Evolutionary conservation across 2,888 invertebrate genomes (phyloP).

Genomic region (Eupithecia centaureata): DNA sequence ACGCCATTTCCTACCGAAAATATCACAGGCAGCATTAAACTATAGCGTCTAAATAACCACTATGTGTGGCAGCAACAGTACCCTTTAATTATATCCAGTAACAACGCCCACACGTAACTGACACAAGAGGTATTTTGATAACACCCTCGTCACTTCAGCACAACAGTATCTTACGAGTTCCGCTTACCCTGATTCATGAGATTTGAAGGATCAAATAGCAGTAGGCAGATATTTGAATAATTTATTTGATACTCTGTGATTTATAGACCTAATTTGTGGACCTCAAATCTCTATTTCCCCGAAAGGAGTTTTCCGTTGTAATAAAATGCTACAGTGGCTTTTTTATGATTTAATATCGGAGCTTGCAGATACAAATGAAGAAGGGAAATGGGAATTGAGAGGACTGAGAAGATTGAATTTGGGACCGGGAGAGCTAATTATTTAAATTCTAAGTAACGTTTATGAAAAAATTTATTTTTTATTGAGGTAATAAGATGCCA

Average conservation of each 20-base stretch:
- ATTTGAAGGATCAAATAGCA: conserved; percentile 35
- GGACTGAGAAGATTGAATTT: not conserved
- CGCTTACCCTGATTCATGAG: conserved; percentile 27
- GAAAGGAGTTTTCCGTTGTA: conserved; percentile 28
- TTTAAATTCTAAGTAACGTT: not conserved
- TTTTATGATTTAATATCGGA: conserved; percentile 29
- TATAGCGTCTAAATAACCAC: not conserved
- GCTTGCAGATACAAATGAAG: conserved; percentile 13
- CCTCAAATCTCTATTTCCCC: conserved; percentile 34
- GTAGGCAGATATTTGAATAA: conserved; percentile 41
- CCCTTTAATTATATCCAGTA: conserved; percentile 13
- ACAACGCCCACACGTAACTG: conserved; percentile 19
- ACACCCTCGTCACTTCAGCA: conserved; percentile 26
- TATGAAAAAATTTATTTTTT: too few species aligned
- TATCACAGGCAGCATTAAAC: not conserved
- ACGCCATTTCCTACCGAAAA: too few species aligned
- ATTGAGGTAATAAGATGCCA: too few species aligned
- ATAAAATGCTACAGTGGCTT: conserved; percentile 24
- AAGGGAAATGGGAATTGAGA: conserved; percentile 11
- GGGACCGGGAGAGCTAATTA: not conserved
- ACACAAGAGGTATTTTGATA: conserved; percentile 17
- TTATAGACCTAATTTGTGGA: conserved; percentile 43
- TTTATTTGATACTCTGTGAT: conserved; percentile 44
- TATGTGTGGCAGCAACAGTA: conserved; percentile 6
- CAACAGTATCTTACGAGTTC: conserved; percentile 22